phyloP scores from a whole-genome alignment of 2,113 vertebrate genomes.

The Rhodinocichla rosea region DNA sequence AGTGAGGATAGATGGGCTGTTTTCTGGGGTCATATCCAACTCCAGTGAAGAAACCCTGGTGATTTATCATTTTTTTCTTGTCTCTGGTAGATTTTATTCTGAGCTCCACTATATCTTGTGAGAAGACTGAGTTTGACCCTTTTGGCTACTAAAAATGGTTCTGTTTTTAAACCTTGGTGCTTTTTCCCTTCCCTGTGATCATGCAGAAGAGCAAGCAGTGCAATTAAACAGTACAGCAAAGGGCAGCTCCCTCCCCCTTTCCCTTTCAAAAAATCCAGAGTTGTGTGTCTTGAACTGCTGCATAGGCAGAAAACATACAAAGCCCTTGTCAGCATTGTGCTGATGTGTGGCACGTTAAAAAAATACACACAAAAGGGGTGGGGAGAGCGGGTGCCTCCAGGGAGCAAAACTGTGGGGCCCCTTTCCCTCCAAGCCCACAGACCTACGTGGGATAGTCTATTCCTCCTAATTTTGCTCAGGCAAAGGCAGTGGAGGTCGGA shows the following conservation, averaged over 20 bases:
- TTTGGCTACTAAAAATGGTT: background rate
- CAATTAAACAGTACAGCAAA: background rate
- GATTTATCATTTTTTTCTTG: background rate
- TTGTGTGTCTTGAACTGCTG: slow-evolving; percentile 50
- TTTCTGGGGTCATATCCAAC: background rate
- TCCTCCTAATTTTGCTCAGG: background rate
- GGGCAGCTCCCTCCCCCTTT: slow-evolving; percentile 38
- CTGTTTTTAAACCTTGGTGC: background rate
- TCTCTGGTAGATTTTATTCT: background rate
- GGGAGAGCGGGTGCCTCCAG: slow-evolving; percentile 31
- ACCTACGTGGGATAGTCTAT: background rate
- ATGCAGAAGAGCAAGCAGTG: background rate
- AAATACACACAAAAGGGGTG: slow-evolving; percentile 31
- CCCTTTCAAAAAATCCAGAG: slow-evolving; percentile 16
- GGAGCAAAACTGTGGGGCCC: slow-evolving; percentile 37
- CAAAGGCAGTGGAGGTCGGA: background rate
- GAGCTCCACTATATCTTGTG: background rate
- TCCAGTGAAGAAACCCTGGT: background rate
- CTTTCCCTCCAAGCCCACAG: background rate
- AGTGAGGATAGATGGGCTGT: background rate
- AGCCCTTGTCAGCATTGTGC: slow-evolving; percentile 46
- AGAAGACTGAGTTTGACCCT: background rate
- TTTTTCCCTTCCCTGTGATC: background rate
- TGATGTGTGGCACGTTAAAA: slow-evolving; percentile 29
- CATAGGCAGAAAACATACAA: slow-evolving; percentile 55